Evolutionary conservation across 2,888 invertebrate species (phyloP).

Genomic region (Bedellia somnulentella): DNA sequence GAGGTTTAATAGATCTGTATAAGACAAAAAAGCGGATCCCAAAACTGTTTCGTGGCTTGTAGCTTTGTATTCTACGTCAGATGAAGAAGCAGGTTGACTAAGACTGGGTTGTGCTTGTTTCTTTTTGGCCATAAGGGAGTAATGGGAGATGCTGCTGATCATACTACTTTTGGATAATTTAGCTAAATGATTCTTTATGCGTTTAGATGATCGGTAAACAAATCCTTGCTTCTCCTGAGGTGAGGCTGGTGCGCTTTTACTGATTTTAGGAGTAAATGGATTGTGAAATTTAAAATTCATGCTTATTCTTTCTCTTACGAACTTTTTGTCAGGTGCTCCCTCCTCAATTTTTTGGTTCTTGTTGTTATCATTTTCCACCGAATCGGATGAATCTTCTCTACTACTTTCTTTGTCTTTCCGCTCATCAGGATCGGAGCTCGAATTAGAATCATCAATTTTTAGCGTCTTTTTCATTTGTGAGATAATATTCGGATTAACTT

Average conservation of each 20-base stretch:
- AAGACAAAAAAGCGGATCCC: constrained; percentile 55
- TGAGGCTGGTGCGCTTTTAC: constrained; percentile 47
- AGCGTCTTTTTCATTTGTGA: constrained; percentile 19
- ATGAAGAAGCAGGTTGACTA: constrained; percentile 38
- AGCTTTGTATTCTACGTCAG: constrained; percentile 35
- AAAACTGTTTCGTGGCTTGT: constrained; percentile 49
- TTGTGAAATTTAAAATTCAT: constrained; percentile 35
- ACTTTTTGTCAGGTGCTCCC: constrained; percentile 14
- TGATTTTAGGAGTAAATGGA: constrained; percentile 42
- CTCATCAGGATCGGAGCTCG: background rate
- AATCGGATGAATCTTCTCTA: background rate
- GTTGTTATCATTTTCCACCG: constrained; percentile 3
- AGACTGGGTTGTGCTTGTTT: constrained; percentile 23
- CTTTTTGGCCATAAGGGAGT: constrained; percentile 41
- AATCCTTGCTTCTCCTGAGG: constrained; percentile 39
- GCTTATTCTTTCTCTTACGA: constrained; percentile 13
- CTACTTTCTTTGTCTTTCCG: background rate
- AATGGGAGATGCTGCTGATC: constrained; percentile 51
- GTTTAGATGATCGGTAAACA: constrained; percentile 43
- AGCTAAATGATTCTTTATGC: constrained; percentile 37
- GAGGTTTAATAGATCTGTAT: constrained; percentile 36
- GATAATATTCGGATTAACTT: constrained; percentile 24
- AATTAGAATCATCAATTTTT: too few relatives aligned
- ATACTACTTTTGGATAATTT: constrained; percentile 44
- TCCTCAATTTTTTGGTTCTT: constrained; percentile 6